Base-by-base conservation (phyloP, 2,797 vertebrate species). In the Bovichtus variegatus region DNA sequence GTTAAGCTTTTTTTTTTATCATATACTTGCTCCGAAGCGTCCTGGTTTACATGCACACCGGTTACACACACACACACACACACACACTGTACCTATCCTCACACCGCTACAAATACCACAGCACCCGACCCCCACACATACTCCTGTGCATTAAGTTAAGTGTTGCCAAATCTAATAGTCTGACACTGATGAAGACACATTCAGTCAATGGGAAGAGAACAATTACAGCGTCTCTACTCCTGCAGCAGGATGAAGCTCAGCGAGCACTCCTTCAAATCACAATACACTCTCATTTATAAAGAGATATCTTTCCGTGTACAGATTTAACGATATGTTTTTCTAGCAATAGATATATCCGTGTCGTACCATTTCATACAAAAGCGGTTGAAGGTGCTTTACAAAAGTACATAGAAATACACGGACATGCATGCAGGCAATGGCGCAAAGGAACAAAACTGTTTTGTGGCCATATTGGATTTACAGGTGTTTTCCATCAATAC, bases 171-270 rank as follows among this genome's bases (percentile, higher is more conserved):
- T 83, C 59, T 76, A 88, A 84, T 66, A 72, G 59, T 9, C 76
- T n/a, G 87, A 86, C 89, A 77, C 44, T 88, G 69, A 91, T 87
- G 74, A 90, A 86, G 73, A 90, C 68, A 11, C 64, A 80, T 78
- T 80, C 34, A 5, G 72, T 81, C 81, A 82, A 88, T 67, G 41
- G 70, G 43, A 77, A 57, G 70, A 73, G 71, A 63, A 80, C 62
- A 76, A 88, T 82, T 69, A 82, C 53, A 47, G 13, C 1, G n/a
- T 49, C 44, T 73, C 54, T 47, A 19, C 25, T 76, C 67, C 78
- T 83, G 78, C 41, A 66, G 60, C 41, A 46, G 65, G 43, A 46
- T 59, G 8, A 55, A 79, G 50, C 64, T 66, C 19, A 29, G 58
- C 65, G 16, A 25, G 46, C 50, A 8, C 46, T 55, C 51, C 44